Evolutionary conservation across 2,113 vertebrate species (phyloP), one percentile per base, ranked within the genome.

Genomic region (Calidris pygmaea): DNA sequence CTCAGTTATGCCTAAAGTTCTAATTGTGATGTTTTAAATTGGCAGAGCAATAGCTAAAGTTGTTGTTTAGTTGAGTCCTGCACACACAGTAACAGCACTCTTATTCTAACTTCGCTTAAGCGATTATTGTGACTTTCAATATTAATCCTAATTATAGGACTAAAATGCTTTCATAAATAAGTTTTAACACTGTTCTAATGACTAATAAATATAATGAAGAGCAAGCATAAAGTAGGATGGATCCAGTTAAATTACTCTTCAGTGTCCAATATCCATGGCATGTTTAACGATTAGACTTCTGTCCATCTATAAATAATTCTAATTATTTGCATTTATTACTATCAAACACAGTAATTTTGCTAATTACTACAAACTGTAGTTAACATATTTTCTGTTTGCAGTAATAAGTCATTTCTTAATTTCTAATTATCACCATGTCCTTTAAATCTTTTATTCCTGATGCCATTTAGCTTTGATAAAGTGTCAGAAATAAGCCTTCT

Each of bases 311-410:
- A 96, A 98, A 97, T 92, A 95, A 97, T 95, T 93, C 91, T 58
- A 97, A 97, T 96, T 97, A 94, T 97, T 96, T 97, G 82, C 91
- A 95, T 96, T 93, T 93, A 91, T 96, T 96, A 70, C 67, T 70
- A 93, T 96, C 85, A 89, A 93, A 87, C 62, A 34, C 88, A 96
- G 88, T 95, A 94, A 97, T 96, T 83, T 96, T 71, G 67, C 35
- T 90, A 95, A 98, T 97, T 97, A 91, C 73, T 95, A 80, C 79
- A 92, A 95, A 97, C 58, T 85, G 43, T n/a, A 93, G 63, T 85
- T 94, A 97, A 66, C 90, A 85, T 89, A 94, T 95, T 94, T 96
- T 95, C 82, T 91, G 83, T 86, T 55, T 79, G 59, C 72, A 63
- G 66, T 39, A 89, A 83, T 91, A 94, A 97, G 50, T 90, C 56